phyloP scores from a whole-genome alignment of 2,797 vertebrate species.

The Oreortyx pictus region DNA sequence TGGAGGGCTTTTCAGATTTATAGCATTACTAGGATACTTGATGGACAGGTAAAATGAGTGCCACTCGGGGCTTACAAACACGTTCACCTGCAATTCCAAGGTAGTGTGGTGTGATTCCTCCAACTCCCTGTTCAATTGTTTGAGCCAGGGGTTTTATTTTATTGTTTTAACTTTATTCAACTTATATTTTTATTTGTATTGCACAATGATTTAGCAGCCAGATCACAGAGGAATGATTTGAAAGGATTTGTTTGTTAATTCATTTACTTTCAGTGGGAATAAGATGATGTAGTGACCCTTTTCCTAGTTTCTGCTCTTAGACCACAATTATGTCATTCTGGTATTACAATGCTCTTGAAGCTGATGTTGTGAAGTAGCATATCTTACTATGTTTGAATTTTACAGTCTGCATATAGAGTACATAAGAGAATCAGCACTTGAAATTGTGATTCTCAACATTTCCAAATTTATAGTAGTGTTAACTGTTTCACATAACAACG shows the following conservation, averaged over 20 bases:
- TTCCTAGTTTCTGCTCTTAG: background rate
- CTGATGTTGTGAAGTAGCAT: background rate
- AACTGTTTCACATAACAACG: background rate
- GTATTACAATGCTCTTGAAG: background rate
- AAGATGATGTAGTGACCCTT: background rate
- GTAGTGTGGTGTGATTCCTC: too few relatives aligned
- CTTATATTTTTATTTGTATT: background rate
- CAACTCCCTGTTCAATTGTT: too few relatives aligned
- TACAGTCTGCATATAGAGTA: background rate
- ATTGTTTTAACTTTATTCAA: too few relatives aligned
- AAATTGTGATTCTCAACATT: background rate
- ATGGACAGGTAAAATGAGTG: background rate
- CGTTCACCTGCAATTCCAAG: background rate
- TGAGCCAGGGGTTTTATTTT: background rate
- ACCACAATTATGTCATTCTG: background rate
- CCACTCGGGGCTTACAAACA: background rate
- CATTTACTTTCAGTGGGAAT: background rate
- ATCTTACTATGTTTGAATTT: conserved; percentile 5
- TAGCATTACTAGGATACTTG: background rate
- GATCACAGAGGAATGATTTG: background rate
- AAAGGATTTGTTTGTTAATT: background rate
- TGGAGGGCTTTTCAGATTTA: background rate
- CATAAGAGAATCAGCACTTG: background rate
- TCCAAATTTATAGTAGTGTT: background rate
- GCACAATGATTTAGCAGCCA: background rate